Evolutionary conservation across 30 jellyfish, hydroid and myxozoan genomes (phyloP), one percentile per base, ranked within the genome.

Genomic region (Pelagia noctiluca): DNA sequence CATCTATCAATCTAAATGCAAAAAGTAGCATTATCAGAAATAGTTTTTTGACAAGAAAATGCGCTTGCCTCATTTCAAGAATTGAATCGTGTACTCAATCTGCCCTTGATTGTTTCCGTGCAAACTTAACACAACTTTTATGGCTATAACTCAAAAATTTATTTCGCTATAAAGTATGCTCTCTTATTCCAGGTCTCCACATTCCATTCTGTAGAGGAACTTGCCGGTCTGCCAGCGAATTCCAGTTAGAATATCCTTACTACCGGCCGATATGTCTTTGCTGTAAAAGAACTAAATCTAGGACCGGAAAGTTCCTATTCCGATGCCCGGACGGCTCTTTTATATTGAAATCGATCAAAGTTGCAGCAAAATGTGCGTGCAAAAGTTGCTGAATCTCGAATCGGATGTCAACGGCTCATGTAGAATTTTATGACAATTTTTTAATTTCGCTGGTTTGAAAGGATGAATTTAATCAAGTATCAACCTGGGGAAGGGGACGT

Each of bases 141-240:
- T 30, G 23, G 7, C n/a, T 22, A 32, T 10, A 1, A 50, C 24
- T 37, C 19, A 26, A 21, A 24, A 13, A 47, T 21, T 7, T 53
- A 19, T 10, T 22, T 34, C 7, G 28, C 1, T 18, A 24, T 1
- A 49, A 7, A 4, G 49, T 24, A 13, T 52, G 75, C 46, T 37
- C 65, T 30, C 42, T 18, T 53, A 30, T 61, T 21, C 33, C 61
- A 87, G 96, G 83, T 31, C 92, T 87, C 63, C 36, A 63, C 33
- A 86, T 87, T 26, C 64, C 60, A 57, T 78, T 8, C 34, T 87
- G 96, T 33, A 65, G 88, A 5, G 96, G 96, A 34, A 87, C 96
- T 16, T 87, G 96, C 63, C 87, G 91, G 3, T 87, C 96, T 3
- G 96, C 92, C 16, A 87, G 91, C 47, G 28, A 25, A 23, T 87